phyloP scores from a whole-genome alignment of 64 coral and sea anemone species.

The Actinia tenebrosa region DNA sequence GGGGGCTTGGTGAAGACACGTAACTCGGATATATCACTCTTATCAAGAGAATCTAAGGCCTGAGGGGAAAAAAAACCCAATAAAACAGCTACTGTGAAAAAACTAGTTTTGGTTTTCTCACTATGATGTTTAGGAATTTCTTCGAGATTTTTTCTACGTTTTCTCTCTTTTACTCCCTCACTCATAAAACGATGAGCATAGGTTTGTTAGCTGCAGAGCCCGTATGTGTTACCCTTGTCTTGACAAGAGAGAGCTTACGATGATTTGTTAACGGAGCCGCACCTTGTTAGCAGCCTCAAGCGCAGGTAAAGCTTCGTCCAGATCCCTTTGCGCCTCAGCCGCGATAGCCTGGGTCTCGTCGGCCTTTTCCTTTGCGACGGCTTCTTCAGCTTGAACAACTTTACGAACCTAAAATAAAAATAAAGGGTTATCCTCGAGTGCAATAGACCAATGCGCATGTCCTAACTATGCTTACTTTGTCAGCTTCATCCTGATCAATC shows the following conservation, averaged over 20 bases:
- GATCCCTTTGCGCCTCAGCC: constrained; percentile 85
- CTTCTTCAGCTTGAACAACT: constrained; percentile 88
- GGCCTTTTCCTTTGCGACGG: constrained; percentile 91
- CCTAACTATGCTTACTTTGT: constrained; percentile 49
- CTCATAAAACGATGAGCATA: no score
- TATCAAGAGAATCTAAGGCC: constrained; percentile 93
- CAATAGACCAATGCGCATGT: no score
- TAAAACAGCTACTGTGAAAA: not conserved
- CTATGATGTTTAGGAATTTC: not conserved
- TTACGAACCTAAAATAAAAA: constrained; percentile 74
- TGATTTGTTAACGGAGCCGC: no score
- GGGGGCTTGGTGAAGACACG: constrained; percentile 96
- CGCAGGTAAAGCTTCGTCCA: constrained; percentile 91
- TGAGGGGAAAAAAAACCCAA: not conserved
- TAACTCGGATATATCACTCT: constrained; percentile 93
- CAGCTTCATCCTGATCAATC: constrained; percentile 92
- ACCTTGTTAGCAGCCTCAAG: constrained; percentile 89
- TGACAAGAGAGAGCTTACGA: no score
- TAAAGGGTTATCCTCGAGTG: not conserved
- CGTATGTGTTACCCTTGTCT: no score
- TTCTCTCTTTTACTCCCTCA: no score
- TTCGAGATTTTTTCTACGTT: no score
- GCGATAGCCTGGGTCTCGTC: constrained; percentile 88
- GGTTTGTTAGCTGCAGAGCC: not conserved
- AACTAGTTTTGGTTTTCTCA: not conserved